Percentiles rank a stretch among this genome's conserved stretches.
Conservation (phyloP, 2,113 vertebrate genomes). For the Anolis sagrei region DNA sequence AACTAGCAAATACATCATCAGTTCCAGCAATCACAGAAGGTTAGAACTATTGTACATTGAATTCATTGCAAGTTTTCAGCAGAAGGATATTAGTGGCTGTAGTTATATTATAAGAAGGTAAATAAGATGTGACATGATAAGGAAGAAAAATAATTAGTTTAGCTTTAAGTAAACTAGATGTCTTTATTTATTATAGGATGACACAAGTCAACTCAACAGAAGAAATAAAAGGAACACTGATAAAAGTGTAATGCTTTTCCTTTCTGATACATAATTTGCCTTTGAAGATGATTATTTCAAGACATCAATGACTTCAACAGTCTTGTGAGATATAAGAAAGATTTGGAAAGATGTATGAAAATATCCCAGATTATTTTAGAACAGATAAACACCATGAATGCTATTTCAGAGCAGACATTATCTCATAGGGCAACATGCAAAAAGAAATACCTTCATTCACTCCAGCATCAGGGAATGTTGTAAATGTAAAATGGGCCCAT, state of each 20-base stretch:
- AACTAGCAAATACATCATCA: background rate
- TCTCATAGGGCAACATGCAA: background rate
- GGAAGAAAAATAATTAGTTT: background rate
- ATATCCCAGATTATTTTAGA: background rate
- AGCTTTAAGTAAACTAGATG: background rate
- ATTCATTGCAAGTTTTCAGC: background rate
- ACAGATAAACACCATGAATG: background rate
- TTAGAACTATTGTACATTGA: background rate
- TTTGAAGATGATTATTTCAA: conserved; percentile 13
- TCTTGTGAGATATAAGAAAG: background rate
- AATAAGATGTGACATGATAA: background rate
- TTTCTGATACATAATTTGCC: conserved; percentile 9
- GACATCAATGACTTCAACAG: background rate
- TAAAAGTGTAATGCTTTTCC: background rate
- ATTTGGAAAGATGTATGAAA: background rate
- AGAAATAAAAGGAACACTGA: conserved; percentile 7
- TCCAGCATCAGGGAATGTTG: background rate
- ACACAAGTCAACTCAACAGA: background rate
- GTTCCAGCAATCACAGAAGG: background rate
- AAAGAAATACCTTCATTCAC: background rate
- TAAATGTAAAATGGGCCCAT: background rate
- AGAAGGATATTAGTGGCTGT: background rate
- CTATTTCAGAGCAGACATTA: background rate
- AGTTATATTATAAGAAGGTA: background rate
- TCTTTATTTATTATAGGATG: background rate